Evolutionary conservation across 1,140 invertebrate genomes (phyloP), one percentile per base, ranked within the genome.

Genomic region (Bombus superbus): DNA sequence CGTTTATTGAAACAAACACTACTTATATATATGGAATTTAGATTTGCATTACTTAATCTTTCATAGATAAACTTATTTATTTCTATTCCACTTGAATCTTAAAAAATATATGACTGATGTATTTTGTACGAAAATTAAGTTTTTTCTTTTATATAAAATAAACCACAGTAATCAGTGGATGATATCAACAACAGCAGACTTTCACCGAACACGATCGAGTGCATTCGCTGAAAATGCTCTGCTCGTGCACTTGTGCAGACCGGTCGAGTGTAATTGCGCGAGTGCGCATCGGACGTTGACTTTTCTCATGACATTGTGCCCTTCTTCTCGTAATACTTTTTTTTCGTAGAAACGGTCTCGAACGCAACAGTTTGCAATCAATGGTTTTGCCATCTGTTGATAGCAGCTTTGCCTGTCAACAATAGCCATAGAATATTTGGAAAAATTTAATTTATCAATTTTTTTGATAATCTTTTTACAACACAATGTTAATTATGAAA

Each of bases 141-240:
- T 69, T 40, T 25, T 28, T 38, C 44, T 73, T 32, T 22, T n/a
- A 18, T 5, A 42, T 38, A 22, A 47, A 35, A 28, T 15, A 64
- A 2, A 44, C 1, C 3, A 59, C 22, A 57, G 5, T 57, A n/a
- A 62, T 72, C 8, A 28, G 22, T 38, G 32, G 1, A 74, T 42
- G n/a, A 72, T 78, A 88, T 80, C 25, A 47, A 47, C 8, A 71
- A 88, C 64, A 66, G 25, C 35, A 47, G 69, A 93, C 91, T 94
- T 94, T 94, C 92, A 91, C 92, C 89, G 81, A 89, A 91, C 86
- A 91, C 73, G 90, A 92, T 92, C 85, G 72, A 86, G 79, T 75
- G 68, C 73, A 64, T 84, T 86, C 44, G 64, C 32, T 86, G 68
- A 64, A 77, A 88, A 66, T 86, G 35, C 59, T 88, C 69, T 77